Percentiles rank a stretch among this genome's conserved stretches.
Evolutionary conservation across 2,888 invertebrate genomes (phyloP).

Genomic region (Mesorhabditis sp.): DNA sequence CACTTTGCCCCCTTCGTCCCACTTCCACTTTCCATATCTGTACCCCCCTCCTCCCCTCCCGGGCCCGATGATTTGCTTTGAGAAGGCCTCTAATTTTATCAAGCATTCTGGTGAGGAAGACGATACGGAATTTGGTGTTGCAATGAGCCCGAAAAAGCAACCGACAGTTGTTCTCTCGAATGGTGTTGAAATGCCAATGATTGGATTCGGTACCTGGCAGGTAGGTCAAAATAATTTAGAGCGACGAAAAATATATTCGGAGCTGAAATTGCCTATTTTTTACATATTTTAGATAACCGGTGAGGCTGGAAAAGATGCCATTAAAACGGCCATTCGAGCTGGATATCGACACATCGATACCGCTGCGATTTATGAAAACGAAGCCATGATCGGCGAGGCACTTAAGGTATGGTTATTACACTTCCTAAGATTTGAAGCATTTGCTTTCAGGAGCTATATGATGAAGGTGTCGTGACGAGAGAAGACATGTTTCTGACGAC

Average conservation of each 20-base stretch:
- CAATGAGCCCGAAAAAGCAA: neutral
- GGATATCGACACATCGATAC: slow-evolving; percentile 3
- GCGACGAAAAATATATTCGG: no score
- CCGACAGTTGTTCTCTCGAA: slow-evolving; percentile 17
- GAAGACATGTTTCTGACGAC: neutral
- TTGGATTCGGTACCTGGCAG: slow-evolving; percentile 50
- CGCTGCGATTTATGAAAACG: neutral
- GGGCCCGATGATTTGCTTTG: no score
- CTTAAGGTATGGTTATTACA: neutral
- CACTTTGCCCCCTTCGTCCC: no score
- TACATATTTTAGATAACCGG: neutral
- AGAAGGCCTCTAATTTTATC: no score
- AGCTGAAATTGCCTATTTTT: no score
- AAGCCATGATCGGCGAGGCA: neutral
- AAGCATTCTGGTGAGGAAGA: no score
- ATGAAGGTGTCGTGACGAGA: neutral
- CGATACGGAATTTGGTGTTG: no score
- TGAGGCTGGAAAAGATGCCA: slow-evolving; percentile 2
- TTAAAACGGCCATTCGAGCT: neutral
- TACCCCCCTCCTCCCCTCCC: no score
- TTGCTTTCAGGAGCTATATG: neutral
- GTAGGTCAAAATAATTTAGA: neutral
- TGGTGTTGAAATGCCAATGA: slow-evolving; percentile 27
- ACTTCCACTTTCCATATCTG: no score
- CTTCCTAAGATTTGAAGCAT: neutral